Percentiles rank a stretch among this genome's conserved stretches.
Conservation (phyloP, 2,888 invertebrate genomes). For the Stenichneumon culpator region DNA sequence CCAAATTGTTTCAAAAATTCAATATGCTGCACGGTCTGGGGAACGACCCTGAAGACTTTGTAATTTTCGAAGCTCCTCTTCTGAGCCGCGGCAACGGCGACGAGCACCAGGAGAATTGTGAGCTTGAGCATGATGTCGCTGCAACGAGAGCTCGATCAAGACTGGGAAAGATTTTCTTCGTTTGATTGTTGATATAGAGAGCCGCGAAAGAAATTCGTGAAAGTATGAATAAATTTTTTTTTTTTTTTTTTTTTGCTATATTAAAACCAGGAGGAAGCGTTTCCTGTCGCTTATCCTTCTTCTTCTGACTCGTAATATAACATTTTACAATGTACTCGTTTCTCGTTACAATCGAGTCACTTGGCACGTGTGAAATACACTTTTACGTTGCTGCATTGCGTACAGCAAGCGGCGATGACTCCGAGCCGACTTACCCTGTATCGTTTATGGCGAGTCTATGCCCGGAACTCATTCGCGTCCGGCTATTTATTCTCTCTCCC, state of each 20-base stretch:
- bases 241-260: not conserved
- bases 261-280: conserved; percentile 18
- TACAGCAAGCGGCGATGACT: not conserved
- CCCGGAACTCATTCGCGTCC: conserved; percentile 36
- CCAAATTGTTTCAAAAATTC: conserved; percentile 82
- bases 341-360: conserved; percentile 35
- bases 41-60: conserved; percentile 87
- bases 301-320: not conserved
- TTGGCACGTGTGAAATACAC: conserved; percentile 56
- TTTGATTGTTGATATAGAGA: conserved; percentile 14
- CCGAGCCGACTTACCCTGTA: conserved; percentile 51
- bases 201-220: not conserved
- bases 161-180: conserved; percentile 47
- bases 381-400: not conserved
- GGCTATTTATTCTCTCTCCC: conserved; percentile 77
- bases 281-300: not conserved
- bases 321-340: conserved; percentile 36
- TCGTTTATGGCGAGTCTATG: conserved; percentile 52
- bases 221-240: conserved; percentile 44
- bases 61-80: conserved; percentile 86
- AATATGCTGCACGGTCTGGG: conserved; percentile 86
- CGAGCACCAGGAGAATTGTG: conserved; percentile 68
- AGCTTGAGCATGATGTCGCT: conserved; percentile 73
- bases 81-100: conserved; percentile 72
- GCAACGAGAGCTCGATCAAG: conserved; percentile 34